Conservation (phyloP, 2,888 invertebrate genomes). For the Choristoneura rosaceana region DNA sequence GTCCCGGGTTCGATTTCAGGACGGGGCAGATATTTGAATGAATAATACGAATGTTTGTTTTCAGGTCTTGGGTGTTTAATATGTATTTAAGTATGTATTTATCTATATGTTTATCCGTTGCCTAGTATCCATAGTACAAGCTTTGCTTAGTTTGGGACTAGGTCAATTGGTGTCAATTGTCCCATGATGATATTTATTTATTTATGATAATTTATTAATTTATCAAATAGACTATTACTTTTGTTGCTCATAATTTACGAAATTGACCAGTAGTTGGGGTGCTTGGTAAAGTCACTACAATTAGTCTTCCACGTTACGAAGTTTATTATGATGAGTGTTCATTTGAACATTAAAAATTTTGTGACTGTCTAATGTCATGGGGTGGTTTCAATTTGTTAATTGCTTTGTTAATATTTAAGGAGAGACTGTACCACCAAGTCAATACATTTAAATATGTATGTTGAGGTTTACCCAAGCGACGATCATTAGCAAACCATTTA, state of each 20-base stretch:
- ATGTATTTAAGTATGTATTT: too few relatives aligned
- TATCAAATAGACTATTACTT: constrained; percentile 31
- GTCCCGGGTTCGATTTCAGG: too few relatives aligned
- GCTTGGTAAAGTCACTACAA: constrained; percentile 12
- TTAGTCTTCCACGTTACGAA: neutral
- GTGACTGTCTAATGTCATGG: neutral
- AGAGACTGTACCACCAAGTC: neutral
- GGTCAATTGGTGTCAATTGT: too few relatives aligned
- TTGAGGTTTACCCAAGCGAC: neutral
- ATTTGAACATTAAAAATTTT: neutral
- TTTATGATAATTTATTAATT: too few relatives aligned
- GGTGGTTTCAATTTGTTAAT: neutral
- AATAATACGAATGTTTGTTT: too few relatives aligned
- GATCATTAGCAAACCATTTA: neutral
- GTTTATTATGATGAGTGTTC: neutral
- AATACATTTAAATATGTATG: neutral
- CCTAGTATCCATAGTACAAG: too few relatives aligned
- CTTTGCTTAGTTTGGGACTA: too few relatives aligned
- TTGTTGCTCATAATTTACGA: constrained; percentile 23
- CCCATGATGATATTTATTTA: too few relatives aligned
- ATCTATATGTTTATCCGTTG: too few relatives aligned
- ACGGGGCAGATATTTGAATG: too few relatives aligned
- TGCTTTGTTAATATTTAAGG: neutral
- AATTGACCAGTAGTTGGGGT: constrained; percentile 23
- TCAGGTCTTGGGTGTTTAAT: too few relatives aligned